Evolutionary conservation across 2,797 vertebrate genomes (phyloP), one percentile per base, ranked within the genome.

Genomic region (Acanthornis magna): DNA sequence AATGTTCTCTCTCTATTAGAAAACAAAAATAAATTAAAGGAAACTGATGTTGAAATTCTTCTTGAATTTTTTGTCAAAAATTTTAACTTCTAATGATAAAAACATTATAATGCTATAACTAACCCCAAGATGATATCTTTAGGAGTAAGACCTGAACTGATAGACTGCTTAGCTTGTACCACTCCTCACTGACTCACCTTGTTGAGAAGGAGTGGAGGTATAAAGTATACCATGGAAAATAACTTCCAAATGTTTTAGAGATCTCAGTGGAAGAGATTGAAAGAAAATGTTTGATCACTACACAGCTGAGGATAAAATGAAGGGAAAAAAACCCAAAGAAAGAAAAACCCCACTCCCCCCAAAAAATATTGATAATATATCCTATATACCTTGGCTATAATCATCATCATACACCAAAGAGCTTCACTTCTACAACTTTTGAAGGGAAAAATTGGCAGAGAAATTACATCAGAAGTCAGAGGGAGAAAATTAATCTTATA

Each of bases 311-410:
- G 7, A 36, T 34, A 43, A 86, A 78, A 70, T 58, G 13, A n/a
- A 13, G 8, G 9, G 3, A 5, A n/a, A 55, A 50, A 22, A n/a
- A 5, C 0, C 3, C 3, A 53, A 67, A 58, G 10, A 53, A 45
- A 2, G 0, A 36, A 32, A 36, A 32, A 25, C 1, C 1, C 2
- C 25, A 16, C 7, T 27, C 4, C 3, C 8, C 22, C 10, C 7
- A 38, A 47, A 38, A 27, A 15, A 45, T 8, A 61, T 43, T 27
- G 78, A 85, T 38, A 87, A 19, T 2, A 21, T 10, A 11, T 40
- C 14, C 32, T 23, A 15, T n/a, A 47, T 38, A 79, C 12, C 30
- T 74, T 48, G 36, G 8, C 53, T 71, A 40, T 60, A 57, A 65
- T 38, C 10, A 48, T 36, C 29, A 42, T 17, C 2, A 4, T 21